Base-by-base conservation (phyloP, 2,113 vertebrate genomes). In the Actenoides lindsayi region DNA sequence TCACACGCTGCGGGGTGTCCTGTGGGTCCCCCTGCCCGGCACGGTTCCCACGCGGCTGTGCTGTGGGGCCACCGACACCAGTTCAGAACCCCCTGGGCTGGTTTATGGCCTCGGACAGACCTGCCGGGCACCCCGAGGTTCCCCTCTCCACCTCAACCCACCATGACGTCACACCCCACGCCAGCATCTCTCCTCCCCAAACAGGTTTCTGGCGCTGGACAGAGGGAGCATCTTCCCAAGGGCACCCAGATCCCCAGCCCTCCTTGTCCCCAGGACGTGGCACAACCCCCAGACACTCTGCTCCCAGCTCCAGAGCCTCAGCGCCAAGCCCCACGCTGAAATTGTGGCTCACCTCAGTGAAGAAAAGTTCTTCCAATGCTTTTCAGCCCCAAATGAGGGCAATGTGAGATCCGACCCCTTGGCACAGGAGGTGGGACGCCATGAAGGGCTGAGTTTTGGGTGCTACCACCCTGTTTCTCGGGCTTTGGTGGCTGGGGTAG, bases 291-390 rank as follows among this genome's bases (percentile, higher is more conserved):
- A 33, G 17, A 69, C 13, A 4, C 28, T 21, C 28, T 1, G 0
- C 12, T 65, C 24, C 46, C 6, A 1, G 15, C 44, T 42, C 53
- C 70, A 35, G 44, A 44, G 27, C 53, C 35, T 46, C 20, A 5
- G 44, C 7, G 20, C 20, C 19, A n/a, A 4, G 33, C 16, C 63
- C 12, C 5, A 0, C 5, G 0, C 25, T 14, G 50, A 25, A 25
- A 25, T 25, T 25, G 14, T 13, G 50, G 50, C 50, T 25, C 48
- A 23, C 23, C 48, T 50, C 50, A 13, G 50, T 25, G 46, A 42
- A 42, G 42, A 19, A 46, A 46, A 46, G 46, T 46, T 46, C 46
- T 90, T 77, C 53, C 1, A 0, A n/a, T 13, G 37, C 13, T 67
- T 86, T 75, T 62, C 3, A 5, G 4, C 17, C 70, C 62, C 46